Evolutionary conservation across 2,113 vertebrate genomes (phyloP).

Genomic region (Murina feae): DNA sequence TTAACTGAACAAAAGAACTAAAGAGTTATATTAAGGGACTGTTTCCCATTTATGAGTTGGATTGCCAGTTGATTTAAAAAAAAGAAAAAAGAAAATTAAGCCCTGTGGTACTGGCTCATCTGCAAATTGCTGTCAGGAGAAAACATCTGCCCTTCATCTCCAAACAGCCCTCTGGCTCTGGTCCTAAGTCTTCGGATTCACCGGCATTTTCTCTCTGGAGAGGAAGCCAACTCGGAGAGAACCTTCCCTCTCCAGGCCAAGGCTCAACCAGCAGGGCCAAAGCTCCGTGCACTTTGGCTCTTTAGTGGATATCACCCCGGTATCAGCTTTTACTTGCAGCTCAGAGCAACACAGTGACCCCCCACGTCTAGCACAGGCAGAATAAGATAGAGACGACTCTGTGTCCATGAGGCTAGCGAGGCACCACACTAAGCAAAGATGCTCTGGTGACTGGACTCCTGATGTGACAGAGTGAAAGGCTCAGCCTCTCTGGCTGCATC

Average conservation of each 20-base stretch:
- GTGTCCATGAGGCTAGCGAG: background rate
- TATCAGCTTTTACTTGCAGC: background rate
- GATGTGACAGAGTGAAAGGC: background rate
- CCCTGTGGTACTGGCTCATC: background rate
- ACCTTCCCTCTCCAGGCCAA: background rate
- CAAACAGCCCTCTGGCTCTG: background rate
- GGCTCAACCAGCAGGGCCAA: background rate
- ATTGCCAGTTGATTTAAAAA: background rate
- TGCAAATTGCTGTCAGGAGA: background rate
- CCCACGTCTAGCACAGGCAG: background rate
- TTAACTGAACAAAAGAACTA: background rate
- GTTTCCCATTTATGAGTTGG: background rate
- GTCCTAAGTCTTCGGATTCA: background rate
- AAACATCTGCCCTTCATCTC: slow-evolving; percentile 37
- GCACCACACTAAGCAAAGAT: background rate
- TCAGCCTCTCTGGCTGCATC: background rate
- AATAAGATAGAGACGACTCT: background rate
- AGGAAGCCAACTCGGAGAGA: background rate
- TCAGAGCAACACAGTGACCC: background rate
- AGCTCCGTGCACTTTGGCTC: background rate
- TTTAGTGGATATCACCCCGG: background rate
- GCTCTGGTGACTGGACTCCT: background rate
- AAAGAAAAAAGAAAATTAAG: too few relatives aligned
- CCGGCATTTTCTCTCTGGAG: background rate
- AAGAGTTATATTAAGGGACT: background rate